phyloP scores from a whole-genome alignment of 2,797 vertebrate species.

The Halcyon leucocephala region DNA sequence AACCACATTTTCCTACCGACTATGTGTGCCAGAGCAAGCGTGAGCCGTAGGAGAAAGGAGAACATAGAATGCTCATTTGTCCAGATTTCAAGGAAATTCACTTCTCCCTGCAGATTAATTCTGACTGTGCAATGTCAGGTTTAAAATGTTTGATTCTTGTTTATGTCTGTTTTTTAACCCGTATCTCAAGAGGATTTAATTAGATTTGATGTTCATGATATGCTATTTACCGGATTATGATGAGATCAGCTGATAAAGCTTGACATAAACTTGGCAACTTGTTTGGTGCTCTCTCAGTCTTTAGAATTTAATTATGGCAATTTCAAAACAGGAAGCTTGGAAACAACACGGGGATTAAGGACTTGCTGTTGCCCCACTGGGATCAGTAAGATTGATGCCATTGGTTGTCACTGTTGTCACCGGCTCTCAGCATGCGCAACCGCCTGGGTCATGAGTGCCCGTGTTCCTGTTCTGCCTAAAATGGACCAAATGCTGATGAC shows the following conservation, averaged over 20 bases:
- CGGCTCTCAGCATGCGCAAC: background rate
- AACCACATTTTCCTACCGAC: background rate
- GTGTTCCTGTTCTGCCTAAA: background rate
- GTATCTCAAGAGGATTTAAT: conserved; percentile 70
- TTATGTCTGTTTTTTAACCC: conserved; percentile 66
- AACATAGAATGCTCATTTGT: conserved; percentile 28
- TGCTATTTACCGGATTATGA: conserved; percentile 70
- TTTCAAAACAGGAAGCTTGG: conserved; percentile 68
- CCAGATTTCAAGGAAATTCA: conserved; percentile 48
- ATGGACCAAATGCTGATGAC: background rate
- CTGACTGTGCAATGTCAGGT: conserved; percentile 19
- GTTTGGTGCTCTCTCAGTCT: conserved; percentile 54
- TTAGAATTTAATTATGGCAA: conserved; percentile 66
- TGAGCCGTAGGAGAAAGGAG: background rate
- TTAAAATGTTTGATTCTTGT: conserved; percentile 65
- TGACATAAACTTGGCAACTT: conserved; percentile 75
- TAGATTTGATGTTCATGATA: conserved; percentile 69
- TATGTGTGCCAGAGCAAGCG: background rate
- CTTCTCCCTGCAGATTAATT: conserved; percentile 49
- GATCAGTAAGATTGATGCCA: conserved; percentile 2
- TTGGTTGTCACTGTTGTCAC: conserved; percentile 12
- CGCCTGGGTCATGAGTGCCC: background rate
- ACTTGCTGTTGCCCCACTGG: conserved; percentile 17
- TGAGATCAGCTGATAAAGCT: conserved; percentile 70
- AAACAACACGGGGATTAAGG: conserved; percentile 27